Percentiles rank a stretch among this genome's conserved stretches.
These are phyloP conservation scores for Florisuga fusca DNA, from an alignment of 2,797 vertebrate species.

Conservation along the genomic window DNA sequence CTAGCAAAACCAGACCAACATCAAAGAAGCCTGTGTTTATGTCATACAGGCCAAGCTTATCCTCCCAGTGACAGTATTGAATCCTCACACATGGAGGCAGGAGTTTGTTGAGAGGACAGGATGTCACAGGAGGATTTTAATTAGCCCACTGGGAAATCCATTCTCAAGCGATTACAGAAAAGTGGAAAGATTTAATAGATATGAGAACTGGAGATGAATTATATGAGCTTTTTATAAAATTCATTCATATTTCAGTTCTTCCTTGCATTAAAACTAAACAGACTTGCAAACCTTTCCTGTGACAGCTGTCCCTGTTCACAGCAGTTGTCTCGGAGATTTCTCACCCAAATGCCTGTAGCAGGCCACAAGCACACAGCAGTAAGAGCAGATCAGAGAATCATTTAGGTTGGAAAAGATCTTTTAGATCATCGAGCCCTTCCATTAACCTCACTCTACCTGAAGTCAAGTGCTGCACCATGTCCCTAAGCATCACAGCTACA, in stretches of 20 bases:
- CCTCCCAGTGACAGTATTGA: neutral
- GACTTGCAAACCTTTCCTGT: neutral
- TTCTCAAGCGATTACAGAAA: neutral
- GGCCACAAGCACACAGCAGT: neutral
- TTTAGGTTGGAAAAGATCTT: too few species aligned
- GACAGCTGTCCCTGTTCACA: conserved; percentile 18
- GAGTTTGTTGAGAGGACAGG: neutral
- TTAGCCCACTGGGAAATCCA: conserved; percentile 31
- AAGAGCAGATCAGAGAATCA: neutral
- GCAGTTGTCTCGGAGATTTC: neutral
- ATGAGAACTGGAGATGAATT: neutral
- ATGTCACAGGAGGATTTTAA: conserved; percentile 22
- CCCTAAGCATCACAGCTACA: too few species aligned
- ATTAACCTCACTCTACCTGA: too few species aligned
- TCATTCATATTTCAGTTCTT: conserved; percentile 30
- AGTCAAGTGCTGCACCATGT: too few species aligned
- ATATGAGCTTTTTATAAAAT: neutral
- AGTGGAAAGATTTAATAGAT: conserved; percentile 9
- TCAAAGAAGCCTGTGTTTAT: neutral
- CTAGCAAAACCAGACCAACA: neutral
- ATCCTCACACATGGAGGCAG: neutral
- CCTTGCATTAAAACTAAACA: neutral
- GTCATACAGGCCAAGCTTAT: neutral
- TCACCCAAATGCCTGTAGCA: neutral
- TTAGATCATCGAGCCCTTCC: too few species aligned